phyloP scores from a whole-genome alignment of 1,140 invertebrate genomes.

The Artemia franciscana region DNA sequence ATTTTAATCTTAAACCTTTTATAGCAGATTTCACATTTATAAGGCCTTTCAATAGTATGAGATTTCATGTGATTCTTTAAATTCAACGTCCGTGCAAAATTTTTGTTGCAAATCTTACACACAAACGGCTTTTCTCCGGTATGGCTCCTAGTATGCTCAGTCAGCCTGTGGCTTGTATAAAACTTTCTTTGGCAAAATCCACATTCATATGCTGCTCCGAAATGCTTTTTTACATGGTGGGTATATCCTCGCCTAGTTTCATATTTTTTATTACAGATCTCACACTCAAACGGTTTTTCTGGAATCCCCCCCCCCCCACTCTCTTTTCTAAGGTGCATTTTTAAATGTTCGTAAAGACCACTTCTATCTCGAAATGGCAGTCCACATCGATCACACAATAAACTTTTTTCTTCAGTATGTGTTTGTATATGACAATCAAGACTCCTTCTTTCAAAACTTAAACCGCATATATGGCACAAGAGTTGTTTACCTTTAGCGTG shows the following conservation, averaged over 20 bases:
- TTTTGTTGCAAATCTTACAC: constrained; percentile 42
- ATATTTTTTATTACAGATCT: constrained; percentile 85
- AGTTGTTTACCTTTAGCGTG: too few species aligned
- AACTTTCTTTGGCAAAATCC: constrained; percentile 93
- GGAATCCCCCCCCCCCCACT: too few species aligned
- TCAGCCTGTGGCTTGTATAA: constrained; percentile 36
- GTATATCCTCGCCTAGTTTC: constrained; percentile 88
- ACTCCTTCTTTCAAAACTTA: too few species aligned
- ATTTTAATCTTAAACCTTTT: too few species aligned
- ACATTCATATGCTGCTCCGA: constrained; percentile 93
- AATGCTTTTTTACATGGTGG: constrained; percentile 93
- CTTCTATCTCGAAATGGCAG: too few species aligned
- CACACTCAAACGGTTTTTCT: constrained; percentile 90
- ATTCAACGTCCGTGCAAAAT: constrained; percentile 37
- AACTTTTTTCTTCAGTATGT: too few species aligned
- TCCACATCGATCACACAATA: too few species aligned
- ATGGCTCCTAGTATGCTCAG: constrained; percentile 30
- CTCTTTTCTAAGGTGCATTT: too few species aligned
- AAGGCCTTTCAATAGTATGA: constrained; percentile 34
- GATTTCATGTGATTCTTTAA: constrained; percentile 25
- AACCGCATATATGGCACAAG: too few species aligned
- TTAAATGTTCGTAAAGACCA: too few species aligned
- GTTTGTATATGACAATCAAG: too few species aligned
- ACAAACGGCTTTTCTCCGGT: constrained; percentile 35
- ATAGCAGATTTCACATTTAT: constrained; percentile 33